These are phyloP conservation scores for Myotis myotis DNA, from an alignment of 2,797 vertebrate species.

Conservation along the genomic window DNA sequence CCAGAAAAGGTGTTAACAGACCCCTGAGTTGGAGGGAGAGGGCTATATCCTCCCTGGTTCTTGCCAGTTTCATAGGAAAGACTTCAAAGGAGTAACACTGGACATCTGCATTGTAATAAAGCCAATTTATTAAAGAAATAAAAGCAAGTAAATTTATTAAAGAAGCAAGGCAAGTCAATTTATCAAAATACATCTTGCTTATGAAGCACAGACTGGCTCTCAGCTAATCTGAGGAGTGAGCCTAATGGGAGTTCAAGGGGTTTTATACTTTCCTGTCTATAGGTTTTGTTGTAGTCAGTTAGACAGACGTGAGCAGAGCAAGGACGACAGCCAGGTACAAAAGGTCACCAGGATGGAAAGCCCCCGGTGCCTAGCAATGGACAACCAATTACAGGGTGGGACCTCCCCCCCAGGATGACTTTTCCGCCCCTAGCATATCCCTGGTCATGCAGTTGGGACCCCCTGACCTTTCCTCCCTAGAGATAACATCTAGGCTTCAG, in stretches of 20 bases:
- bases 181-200: neutral
- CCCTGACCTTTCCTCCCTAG: no score
- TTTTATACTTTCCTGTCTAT: no score
- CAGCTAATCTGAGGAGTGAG: neutral
- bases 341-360: no score
- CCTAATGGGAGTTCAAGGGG: neutral
- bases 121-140: neutral
- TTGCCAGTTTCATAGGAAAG: neutral
- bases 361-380: no score
- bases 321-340: no score
- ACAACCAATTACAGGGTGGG: no score
- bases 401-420: no score
- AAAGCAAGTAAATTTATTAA: neutral
- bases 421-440: no score
- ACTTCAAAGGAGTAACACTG: neutral
- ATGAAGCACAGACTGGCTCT: neutral
- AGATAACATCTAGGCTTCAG: no score
- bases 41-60: neutral
- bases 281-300: no score
- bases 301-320: no score
- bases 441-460: no score
- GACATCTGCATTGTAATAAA: neutral
- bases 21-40: neutral
- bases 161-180: neutral
- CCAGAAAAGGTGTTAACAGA: neutral